Base-by-base conservation (phyloP, 2,888 invertebrate species). In the Phorcus lineatus region DNA sequence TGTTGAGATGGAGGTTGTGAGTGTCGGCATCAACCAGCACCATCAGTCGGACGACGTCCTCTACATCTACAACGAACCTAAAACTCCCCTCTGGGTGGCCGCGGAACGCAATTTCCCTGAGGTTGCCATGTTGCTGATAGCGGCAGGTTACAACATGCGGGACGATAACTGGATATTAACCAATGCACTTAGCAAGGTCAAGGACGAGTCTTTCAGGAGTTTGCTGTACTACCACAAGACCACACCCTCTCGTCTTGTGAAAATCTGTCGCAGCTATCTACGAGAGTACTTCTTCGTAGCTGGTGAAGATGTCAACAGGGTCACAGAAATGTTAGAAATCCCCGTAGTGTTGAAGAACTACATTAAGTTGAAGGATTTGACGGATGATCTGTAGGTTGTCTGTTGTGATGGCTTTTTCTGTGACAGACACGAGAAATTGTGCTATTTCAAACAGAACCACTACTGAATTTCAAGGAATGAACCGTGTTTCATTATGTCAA, bases 1-100 rank as follows among this genome's bases (percentile, higher is more conserved):
- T 85, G 91, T 90, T 1, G 82, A 83, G 4, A 78, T 89, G 82
- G 87, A 86, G 66, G 85, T 86, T 7, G 13, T 75, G 7, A 85
- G 86, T 54, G 80, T 82, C 11, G 91, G 91, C 11, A 89, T 87
- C 7, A 84, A 90, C 74, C 91, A 91, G 80, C 88, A 89, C 79
- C 82, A 90, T 0, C 87, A 88, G 47, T 81, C 86, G 2, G 84
- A 86, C 66, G 80, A 83, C 16, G 88, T 87, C 2, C 83, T 86
- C 22, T 77, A 78, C 53, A 81, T 89, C 0, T 91, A 88, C 74
- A 79, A 85, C 0, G 67, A 79, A 6, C 89, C 89, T 0, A 80
- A 83, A n/a, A 85, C 91, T 0, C 88, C 89, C 6, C 82, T 91
- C 31, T 89, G 87, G 84, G 88, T 90, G 6, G 89, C 90, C 2